Percentiles rank a stretch among this genome's conserved stretches.
phyloP scores from a whole-genome alignment of 2,888 invertebrate species.

The Eupithecia dodoneata region DNA sequence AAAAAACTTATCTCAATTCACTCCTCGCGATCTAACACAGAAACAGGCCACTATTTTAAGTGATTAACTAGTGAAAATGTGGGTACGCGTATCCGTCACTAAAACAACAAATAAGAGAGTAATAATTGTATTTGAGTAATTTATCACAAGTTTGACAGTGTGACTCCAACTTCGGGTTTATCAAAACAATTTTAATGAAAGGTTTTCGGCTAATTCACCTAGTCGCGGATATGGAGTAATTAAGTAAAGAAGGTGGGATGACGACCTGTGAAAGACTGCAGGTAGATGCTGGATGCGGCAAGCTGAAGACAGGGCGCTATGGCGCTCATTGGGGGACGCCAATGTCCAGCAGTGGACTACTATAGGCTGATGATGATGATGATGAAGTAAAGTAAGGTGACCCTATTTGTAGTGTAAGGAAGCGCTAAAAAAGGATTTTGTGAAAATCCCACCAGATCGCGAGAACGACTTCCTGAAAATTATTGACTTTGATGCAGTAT shows the following conservation, averaged over 20 bases:
- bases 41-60: not conserved
- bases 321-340: too few species aligned
- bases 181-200: conserved; percentile 28
- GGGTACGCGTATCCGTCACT: not conserved
- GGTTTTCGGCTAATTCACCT: conserved; percentile 7
- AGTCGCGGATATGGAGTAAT: not conserved
- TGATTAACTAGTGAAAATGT: not conserved
- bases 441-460: not conserved
- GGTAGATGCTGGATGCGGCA: too few species aligned
- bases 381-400: not conserved
- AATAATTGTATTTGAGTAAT: conserved; percentile 26
- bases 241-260: not conserved
- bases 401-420: not conserved
- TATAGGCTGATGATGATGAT: not conserved
- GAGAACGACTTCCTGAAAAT: not conserved
- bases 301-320: too few species aligned
- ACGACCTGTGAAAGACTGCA: too few species aligned
- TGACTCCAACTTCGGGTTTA: conserved; percentile 25
- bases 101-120: conserved; percentile 4
- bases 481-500: too few species aligned
- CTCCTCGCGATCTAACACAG: not conserved
- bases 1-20: not conserved
- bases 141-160: conserved; percentile 38
- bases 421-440: not conserved
- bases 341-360: too few species aligned